Evolutionary conservation across 2,888 invertebrate species (phyloP), one percentile per base, ranked within the genome.

Genomic region (Hydraecia micacea): DNA sequence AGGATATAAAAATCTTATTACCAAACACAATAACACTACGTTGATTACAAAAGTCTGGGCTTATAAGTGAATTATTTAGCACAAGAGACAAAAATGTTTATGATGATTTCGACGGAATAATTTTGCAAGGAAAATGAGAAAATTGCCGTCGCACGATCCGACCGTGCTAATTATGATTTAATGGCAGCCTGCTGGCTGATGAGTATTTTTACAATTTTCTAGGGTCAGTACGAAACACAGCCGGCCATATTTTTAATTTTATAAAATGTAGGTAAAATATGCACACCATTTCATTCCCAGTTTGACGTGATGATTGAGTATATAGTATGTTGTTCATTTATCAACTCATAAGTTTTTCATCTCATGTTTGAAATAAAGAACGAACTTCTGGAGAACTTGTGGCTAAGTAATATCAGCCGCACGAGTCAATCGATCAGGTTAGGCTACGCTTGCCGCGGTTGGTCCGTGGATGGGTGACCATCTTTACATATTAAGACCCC

Each of bases 81-180:
- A 73, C 79, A 79, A 77, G 84, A 87, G 86, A 88, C 86, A 83
- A 87, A 86, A 88, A 87, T 82, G 77, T 88, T 80, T 79, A 85
- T 73, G 79, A 86, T 83, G 58, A 86, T 83, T 84, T 87, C 63
- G 75, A 69, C 76, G 79, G 81, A 83, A 87, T 86, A 81, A 85
- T 86, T 87, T 87, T 81, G 81, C 77, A 81, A 85, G 83, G 83
- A 83, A 89, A 88, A 88, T 85, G 84, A 84, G 83, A 80, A 87
- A 90, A 91, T 90, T 89, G 86, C 87, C 87, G 86, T 88, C 89
- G 88, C 88, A 81, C 85, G 86, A 86, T 84, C 86, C 83, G 81
- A 87, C 87, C 85, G 72, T 77, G 87, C 92, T 93, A 93, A 93
- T 92, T 93, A 90, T 92, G 90, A 92, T 92, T 91, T 93, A 93